These are phyloP conservation scores for Sminthopsis crassicaudata DNA, from an alignment of 2,113 vertebrate species.

Conservation along the genomic window DNA sequence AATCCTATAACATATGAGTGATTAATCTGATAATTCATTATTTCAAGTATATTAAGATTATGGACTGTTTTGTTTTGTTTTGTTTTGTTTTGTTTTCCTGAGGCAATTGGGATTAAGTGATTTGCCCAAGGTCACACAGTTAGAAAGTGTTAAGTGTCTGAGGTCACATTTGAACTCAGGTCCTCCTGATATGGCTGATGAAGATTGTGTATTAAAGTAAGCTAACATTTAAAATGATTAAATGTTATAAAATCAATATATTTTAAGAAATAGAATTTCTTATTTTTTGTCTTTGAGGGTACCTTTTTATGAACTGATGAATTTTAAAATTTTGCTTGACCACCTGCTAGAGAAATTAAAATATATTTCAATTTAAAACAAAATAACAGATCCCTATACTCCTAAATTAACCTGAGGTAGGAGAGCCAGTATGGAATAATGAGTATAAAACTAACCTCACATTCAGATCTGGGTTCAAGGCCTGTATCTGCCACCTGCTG, in stretches of 20 bases:
- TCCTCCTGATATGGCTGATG: no score
- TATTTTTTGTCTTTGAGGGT: not conserved
- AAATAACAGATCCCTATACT: not conserved
- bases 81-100: no score
- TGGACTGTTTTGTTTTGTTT: no score
- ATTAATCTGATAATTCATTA: not conserved
- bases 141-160: no score
- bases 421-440: not conserved
- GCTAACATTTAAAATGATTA: not conserved
- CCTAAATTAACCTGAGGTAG: not conserved
- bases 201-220: not conserved
- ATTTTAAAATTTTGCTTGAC: not conserved
- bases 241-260: not conserved
- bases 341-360: no score
- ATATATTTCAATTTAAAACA: not conserved
- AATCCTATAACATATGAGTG: not conserved
- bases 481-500: not conserved
- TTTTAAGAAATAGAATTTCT: not conserved
- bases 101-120: no score
- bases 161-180: no score
- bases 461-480: not conserved
- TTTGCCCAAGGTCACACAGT: no score
- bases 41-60: not conserved
- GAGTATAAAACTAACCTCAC: not conserved
- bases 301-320: not conserved